Evolutionary conservation across 2,888 invertebrate species (phyloP).

Genomic region (Lydus trimaculatus): DNA sequence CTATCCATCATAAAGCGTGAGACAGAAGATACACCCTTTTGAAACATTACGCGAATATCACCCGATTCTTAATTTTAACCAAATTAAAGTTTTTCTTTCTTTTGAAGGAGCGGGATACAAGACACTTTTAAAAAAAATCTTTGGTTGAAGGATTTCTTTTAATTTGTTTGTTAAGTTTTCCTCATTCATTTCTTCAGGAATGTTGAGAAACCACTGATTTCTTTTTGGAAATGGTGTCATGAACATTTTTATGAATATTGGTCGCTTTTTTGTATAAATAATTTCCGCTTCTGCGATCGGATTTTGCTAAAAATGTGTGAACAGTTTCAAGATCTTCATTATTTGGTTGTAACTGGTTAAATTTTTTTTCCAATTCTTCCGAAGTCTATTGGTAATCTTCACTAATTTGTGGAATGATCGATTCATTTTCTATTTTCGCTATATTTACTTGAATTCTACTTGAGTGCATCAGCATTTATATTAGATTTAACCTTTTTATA

Average conservation of each 20-base stretch:
- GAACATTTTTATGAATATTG: not conserved
- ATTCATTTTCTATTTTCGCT: not conserved
- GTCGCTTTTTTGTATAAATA: not conserved
- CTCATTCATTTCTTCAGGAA: not conserved
- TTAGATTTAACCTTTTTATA: not conserved
- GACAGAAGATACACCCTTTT: too few relatives aligned
- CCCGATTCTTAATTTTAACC: too few relatives aligned
- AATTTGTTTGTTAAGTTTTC: not conserved
- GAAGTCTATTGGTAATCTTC: not conserved
- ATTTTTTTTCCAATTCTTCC: not conserved
- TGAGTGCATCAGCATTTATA: not conserved
- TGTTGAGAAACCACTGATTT: not conserved
- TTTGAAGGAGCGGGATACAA: too few relatives aligned
- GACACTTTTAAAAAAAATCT: too few relatives aligned
- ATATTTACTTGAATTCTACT: not conserved
- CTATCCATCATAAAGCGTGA: constrained; percentile 9
- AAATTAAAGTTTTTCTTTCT: too few relatives aligned
- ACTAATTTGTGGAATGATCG: not conserved
- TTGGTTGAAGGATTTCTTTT: not conserved
- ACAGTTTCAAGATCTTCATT: not conserved
- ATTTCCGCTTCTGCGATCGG: not conserved
- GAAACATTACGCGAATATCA: too few relatives aligned
- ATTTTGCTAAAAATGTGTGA: not conserved
- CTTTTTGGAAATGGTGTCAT: not conserved
- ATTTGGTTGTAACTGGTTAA: not conserved